phyloP scores from a whole-genome alignment of 2,113 vertebrate genomes.

The Aptenodytes patagonicus region DNA sequence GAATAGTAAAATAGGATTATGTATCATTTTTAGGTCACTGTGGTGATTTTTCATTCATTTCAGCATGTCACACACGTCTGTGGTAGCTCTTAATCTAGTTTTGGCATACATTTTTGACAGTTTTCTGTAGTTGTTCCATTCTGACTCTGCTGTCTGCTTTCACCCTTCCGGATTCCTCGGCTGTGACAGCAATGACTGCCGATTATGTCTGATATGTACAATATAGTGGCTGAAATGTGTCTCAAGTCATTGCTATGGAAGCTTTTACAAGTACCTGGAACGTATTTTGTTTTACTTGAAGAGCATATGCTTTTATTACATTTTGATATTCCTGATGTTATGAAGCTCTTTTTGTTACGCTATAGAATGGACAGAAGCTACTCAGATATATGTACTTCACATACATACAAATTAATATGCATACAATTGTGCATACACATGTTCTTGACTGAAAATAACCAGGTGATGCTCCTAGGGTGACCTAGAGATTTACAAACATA shows the following conservation, averaged over 20 bases:
- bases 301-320: neutral
- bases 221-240: neutral
- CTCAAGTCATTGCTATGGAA: neutral
- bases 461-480: neutral
- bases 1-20: neutral
- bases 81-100: conserved; percentile 2
- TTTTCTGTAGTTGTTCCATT: neutral
- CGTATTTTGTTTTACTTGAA: neutral
- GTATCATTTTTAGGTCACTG: neutral
- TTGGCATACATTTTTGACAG: conserved; percentile 9
- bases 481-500: neutral
- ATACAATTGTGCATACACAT: neutral
- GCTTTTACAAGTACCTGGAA: neutral
- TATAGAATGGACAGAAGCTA: neutral
- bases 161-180: neutral
- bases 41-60: neutral
- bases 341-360: neutral
- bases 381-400: neutral
- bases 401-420: neutral
- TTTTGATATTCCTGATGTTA: neutral
- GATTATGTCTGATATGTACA: neutral
- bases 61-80: neutral
- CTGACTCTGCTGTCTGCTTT: neutral
- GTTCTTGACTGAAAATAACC: neutral
- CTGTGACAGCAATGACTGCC: neutral